Base-by-base conservation (phyloP, 92 coral and sea anemone genomes). In the Scolanthus callimorphus region DNA sequence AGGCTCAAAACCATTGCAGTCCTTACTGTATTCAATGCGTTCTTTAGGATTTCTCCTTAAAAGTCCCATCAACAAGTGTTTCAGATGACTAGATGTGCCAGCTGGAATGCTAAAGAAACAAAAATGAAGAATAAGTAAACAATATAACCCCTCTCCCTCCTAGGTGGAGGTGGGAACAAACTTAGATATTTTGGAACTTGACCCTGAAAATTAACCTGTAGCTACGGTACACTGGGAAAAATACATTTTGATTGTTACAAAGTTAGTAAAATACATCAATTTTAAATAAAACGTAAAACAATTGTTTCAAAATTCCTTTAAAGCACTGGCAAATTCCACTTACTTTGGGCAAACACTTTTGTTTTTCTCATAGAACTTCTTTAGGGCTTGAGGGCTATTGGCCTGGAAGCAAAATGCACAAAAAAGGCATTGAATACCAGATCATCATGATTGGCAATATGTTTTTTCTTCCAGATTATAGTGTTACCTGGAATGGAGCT, bases 301-400 rank as follows among this genome's bases (percentile, higher is more conserved):
- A n/a, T n/a, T n/a, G n/a, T n/a, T n/a, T n/a, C n/a, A n/a, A n/a
- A n/a, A n/a, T n/a, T n/a, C n/a, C n/a, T n/a, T n/a, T n/a, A n/a
- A n/a, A n/a, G n/a, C n/a, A n/a, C n/a, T n/a, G n/a, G n/a, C n/a
- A n/a, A n/a, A n/a, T n/a, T n/a, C n/a, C n/a, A n/a, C n/a, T 86
- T 70, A 91, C 97, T 83, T 82, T 4, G 97, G 97, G 13, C 82
- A 70, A 47, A 87, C 77, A 8, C 64, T 65, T 60, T 87, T 91
- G 85, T 77, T 91, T 50, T 91, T 91, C 78, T 91, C 95, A 30
- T 91, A 91, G 53, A 82, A 91, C 77, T 83, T 91, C 78, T 83
- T 87, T 49, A 91, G 69, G 57, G 88, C 95, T 57, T 91, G 97
- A 24, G 97, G 97, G 57, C 88, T 86, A 55, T 81, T 86, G 12